phyloP scores from a whole-genome alignment of 2,113 vertebrate species.

The Centropus unirufus region DNA sequence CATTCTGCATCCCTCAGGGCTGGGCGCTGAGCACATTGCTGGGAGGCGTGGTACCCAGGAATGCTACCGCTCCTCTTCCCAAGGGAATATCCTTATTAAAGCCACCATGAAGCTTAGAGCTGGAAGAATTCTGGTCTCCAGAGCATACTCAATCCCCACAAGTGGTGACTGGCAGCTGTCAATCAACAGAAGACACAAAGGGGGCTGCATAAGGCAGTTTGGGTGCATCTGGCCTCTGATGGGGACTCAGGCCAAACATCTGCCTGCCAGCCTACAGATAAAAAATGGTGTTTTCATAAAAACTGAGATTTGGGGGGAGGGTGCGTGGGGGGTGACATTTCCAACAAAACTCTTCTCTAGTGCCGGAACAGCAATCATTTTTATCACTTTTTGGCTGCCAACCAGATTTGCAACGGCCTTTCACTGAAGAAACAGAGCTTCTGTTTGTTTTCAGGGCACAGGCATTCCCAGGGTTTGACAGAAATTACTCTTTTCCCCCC shows the following conservation, averaged over 20 bases:
- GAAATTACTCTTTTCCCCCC: background rate
- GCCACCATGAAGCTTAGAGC: background rate
- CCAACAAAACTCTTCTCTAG: constrained; percentile 39
- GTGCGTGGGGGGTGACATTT: background rate
- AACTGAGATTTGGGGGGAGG: constrained; percentile 26
- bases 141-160: background rate
- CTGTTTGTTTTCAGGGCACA: constrained; percentile 49
- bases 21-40: accelerated
- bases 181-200: background rate
- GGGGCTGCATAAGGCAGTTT: background rate
- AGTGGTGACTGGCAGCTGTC: background rate
- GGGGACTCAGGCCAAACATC: background rate
- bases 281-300: constrained; percentile 47
- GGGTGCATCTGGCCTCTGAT: background rate
- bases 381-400: constrained; percentile 62
- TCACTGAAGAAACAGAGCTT: constrained; percentile 63
- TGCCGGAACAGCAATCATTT: constrained; percentile 55
- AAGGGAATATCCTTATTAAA: background rate
- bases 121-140: background rate
- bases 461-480: constrained; percentile 50
- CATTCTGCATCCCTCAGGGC: accelerated
- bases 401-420: constrained; percentile 47
- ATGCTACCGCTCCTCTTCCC: background rate
- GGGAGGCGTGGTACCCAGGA: accelerated
- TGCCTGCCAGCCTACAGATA: background rate